Base-by-base conservation (phyloP, 1,140 invertebrate species). In the Philotrypesis tridentata region DNA sequence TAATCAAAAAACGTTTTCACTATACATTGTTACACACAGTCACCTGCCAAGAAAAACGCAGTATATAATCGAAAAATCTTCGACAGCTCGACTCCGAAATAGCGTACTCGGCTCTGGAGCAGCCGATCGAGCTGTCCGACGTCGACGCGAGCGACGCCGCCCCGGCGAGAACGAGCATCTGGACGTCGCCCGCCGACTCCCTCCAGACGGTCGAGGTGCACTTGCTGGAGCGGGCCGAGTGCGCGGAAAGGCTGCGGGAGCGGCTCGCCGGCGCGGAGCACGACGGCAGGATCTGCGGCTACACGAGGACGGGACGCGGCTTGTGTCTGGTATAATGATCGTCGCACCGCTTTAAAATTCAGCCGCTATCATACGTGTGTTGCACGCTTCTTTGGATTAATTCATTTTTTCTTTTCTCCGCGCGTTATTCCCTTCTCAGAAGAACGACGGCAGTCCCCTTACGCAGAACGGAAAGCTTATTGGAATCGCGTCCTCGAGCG, bases 271-370 rank as follows among this genome's bases (percentile, higher is more conserved):
- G 68, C 48, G 33, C 33, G 4, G 67, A 79, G 29, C 68, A 79
- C 37, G 78, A 79, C 65, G 60, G 67, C 43, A 79, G 72, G 40
- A 72, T 79, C 37, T 79, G 78, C 40, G 78, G 78, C 1, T 63
- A 72, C 68, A 79, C 78, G 11, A 55, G 67, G 12, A 17, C 78
- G 12, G 67, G 67, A 8, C 78, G 67, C 23, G 68, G 55, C 14
- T 33, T 71, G 27, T 79, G 78, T 27, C 31, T 79, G 78, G 78
- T 79, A 79, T 65, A 27, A 25, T 17, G 9, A 7, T n/a, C 5
- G n/a, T 55, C 48, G 21, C 48, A 0, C 17, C 14, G 12, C 43
- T 17, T 37, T 37, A 37, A 9, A 5, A 37, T 37, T 37, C 9
- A 37, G n/a, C n/a, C 33, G 33, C 33, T 37, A 37, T 37, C 9